Conservation (phyloP, 1,140 invertebrate species). For the Aradophagus sp. region DNA sequence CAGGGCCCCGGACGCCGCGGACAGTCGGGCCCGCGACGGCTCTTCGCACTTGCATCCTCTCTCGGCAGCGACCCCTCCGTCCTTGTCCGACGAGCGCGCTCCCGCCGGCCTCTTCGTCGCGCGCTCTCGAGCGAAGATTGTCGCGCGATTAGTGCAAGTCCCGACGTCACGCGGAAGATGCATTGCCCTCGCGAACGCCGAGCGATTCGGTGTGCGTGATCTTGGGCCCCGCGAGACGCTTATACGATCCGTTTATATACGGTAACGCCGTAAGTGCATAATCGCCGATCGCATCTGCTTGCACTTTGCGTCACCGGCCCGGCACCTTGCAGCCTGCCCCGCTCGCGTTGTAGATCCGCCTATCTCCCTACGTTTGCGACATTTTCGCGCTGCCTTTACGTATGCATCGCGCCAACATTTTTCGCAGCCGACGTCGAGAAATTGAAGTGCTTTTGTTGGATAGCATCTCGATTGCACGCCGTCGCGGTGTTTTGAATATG, state of each 20-base stretch:
- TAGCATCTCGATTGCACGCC: constrained; percentile 14
- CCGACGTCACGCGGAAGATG: constrained; percentile 73
- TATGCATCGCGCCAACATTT: constrained; percentile 44
- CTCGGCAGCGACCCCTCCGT: constrained; percentile 18
- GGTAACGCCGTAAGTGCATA: constrained; percentile 74
- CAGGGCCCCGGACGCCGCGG: constrained; percentile 49
- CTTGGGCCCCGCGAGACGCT: constrained; percentile 39
- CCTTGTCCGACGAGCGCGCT: constrained; percentile 22
- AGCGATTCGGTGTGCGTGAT: constrained; percentile 46
- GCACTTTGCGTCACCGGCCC: constrained; percentile 72
- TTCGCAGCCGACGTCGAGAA: constrained; percentile 7
- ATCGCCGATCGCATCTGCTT: constrained; percentile 75
- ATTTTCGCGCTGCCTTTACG: constrained; percentile 42
- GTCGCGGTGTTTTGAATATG: constrained; percentile 21
- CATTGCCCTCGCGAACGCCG: constrained; percentile 68
- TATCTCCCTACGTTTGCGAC: constrained; percentile 50
- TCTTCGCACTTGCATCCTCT: constrained; percentile 49
- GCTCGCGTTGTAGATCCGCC: constrained; percentile 57
- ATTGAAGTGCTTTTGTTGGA: constrained; percentile 41
- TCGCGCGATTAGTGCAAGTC: constrained; percentile 74
- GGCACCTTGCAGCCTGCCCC: constrained; percentile 66
- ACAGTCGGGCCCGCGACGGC: constrained; percentile 62
- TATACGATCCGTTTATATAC: constrained; percentile 67
- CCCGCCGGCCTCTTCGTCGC: constrained; percentile 41
- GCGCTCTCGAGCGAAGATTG: constrained; percentile 69